Base-by-base conservation (phyloP, 2,113 vertebrate species). In the Ciconia stormi region DNA sequence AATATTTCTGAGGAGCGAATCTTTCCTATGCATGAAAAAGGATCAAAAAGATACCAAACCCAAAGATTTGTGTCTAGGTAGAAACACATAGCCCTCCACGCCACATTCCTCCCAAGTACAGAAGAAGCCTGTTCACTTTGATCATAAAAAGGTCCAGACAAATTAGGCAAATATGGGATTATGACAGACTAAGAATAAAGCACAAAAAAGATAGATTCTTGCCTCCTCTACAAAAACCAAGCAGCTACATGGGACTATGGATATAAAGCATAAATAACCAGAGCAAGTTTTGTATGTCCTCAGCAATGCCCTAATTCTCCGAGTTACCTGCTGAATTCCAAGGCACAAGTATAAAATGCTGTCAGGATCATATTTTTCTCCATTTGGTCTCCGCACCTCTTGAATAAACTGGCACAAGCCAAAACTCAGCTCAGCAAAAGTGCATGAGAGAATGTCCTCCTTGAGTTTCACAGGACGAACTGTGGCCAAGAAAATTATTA, bases 301-400 rank as follows among this genome's bases (percentile, higher is more conserved):
- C 70, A 63, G 85, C 59, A 89, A 10, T 12, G 20, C 27, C 73
- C 72, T 9, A 30, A 13, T 30, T 89, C 74, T 80, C 86, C 13
- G 23, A 87, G 42, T 78, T 98, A 98, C 99, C 99, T 99, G 99
- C 95, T 99, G 99, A 97, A 99, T 99, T 98, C 99, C 99, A 98
- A 99, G 99, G 98, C 99, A 99, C 98, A 99, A 99, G 97, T 99
- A 99, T 94, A 99, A 99, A 87, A 99, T 98, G 98, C 99, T 99
- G 98, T 99, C 99, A 38, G 99, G 98, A 66, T 98, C 98, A 46
- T 99, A 99, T 42, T 97, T 98, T 95, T 99, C 99, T 93, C 99
- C 99, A 30, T 98, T 99, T 87, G 99, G 99, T 94, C 99, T 98
- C 62, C 98, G 98, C 83, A 99, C 98, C 97, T 99, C 99, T 77